A percentile compares a stretch with the other conserved stretches of the same genome.
Evolutionary conservation across 2,888 invertebrate species (phyloP).

Genomic region (Rutpela maculata): DNA sequence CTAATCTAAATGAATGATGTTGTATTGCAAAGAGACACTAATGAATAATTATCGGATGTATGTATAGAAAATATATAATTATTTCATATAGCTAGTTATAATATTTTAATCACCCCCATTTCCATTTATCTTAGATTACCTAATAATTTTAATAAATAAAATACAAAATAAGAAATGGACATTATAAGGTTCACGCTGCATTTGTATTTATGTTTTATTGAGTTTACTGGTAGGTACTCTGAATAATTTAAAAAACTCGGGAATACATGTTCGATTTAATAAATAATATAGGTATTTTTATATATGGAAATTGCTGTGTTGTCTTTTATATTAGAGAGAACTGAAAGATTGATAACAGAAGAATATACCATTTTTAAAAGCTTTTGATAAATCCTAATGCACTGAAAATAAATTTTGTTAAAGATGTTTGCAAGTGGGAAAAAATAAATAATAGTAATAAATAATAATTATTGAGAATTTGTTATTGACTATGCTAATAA

Average conservation of each 20-base stretch:
- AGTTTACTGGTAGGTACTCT: neutral
- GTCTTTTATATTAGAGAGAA: neutral
- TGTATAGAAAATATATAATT: neutral
- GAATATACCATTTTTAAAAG: neutral
- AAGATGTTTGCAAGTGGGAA: neutral
- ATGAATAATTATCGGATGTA: too few species aligned
- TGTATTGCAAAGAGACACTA: too few species aligned
- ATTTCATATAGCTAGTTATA: neutral
- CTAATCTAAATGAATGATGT: neutral
- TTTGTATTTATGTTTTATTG: neutral
- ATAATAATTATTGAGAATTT: neutral
- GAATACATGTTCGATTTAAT: neutral
- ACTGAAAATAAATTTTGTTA: neutral
- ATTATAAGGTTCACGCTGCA: too few species aligned
- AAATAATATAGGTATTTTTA: neutral
- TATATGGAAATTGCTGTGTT: neutral
- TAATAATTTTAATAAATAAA: neutral
- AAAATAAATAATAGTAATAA: neutral
- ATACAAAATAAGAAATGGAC: neutral
- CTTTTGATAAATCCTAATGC: neutral
- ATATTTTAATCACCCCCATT: neutral
- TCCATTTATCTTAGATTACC: conserved; percentile 4
- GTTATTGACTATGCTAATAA: neutral
- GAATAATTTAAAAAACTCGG: neutral
- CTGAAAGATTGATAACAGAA: neutral